phyloP scores from a whole-genome alignment of 1,140 invertebrate genomes.

The Venturia canescens region DNA sequence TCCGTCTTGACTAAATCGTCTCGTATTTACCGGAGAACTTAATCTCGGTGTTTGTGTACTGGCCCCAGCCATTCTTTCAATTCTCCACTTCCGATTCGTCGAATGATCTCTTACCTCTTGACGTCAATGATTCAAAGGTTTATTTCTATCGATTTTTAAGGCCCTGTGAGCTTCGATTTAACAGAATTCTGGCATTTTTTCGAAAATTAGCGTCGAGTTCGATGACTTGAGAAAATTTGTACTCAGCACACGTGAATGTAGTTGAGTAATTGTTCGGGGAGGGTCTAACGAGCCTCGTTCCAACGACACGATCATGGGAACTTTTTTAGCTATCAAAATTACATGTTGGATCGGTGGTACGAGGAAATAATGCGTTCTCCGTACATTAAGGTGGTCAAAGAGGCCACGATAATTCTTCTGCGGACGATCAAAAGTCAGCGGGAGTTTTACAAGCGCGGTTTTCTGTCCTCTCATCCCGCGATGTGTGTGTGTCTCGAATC shows the following conservation, averaged over 20 bases:
- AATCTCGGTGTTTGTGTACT: no score
- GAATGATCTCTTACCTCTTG: not conserved
- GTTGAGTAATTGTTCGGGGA: no score
- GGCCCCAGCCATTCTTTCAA: no score
- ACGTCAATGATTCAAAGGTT: no score
- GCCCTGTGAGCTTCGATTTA: no score
- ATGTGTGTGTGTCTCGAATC: not conserved
- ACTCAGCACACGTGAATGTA: no score
- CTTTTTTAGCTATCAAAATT: not conserved
- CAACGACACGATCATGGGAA: no score
- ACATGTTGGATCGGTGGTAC: not conserved
- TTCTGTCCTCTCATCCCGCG: constrained; percentile 1
- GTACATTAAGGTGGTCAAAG: constrained; percentile 6
- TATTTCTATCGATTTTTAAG: constrained; percentile 2
- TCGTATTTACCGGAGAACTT: no score
- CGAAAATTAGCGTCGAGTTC: no score
- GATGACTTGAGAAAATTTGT: no score
- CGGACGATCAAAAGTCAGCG: constrained; percentile 6
- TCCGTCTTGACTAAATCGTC: not conserved
- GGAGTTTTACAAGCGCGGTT: not conserved
- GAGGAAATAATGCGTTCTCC: not conserved
- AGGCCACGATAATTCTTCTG: not conserved
- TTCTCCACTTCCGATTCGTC: not conserved
- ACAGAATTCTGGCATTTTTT: not conserved
- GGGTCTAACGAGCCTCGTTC: no score